These are phyloP conservation scores for Thymelicus sylvestris DNA, from an alignment of 2,888 invertebrate genomes.

Conservation along the genomic window DNA sequence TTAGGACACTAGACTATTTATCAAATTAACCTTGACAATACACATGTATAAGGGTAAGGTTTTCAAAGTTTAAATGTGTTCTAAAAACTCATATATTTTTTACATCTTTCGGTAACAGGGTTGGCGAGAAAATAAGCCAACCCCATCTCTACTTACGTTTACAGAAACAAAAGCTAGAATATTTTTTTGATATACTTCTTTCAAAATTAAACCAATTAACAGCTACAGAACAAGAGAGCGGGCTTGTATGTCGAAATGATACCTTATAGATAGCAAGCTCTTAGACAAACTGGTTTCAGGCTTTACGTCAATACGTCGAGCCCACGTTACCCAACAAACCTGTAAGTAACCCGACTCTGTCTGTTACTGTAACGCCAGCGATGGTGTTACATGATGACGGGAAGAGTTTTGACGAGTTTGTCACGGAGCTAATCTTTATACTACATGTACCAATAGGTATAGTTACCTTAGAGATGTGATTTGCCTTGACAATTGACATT, in stretches of 20 bases:
- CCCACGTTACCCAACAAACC: conserved; percentile 28
- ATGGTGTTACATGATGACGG: conserved; percentile 7
- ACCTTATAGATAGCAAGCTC: conserved; percentile 25
- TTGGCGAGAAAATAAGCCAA: too few species aligned
- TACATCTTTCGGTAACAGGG: too few species aligned
- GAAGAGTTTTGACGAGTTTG: not conserved
- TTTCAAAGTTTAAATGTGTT: too few species aligned
- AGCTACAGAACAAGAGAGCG: not conserved
- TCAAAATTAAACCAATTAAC: not conserved
- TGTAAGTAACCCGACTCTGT: conserved; percentile 26
- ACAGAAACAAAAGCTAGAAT: not conserved
- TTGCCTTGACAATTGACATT: too few species aligned
- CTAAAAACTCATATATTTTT: too few species aligned
- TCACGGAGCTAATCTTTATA: too few species aligned
- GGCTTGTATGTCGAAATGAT: conserved; percentile 23
- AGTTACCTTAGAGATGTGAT: too few species aligned
- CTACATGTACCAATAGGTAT: too few species aligned
- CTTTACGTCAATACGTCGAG: conserved; percentile 28
- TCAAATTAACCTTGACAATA: too few species aligned
- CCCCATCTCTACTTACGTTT: too few species aligned
- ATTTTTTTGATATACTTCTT: not conserved
- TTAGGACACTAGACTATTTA: too few species aligned
- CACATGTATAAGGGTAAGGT: too few species aligned
- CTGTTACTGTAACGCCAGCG: conserved; percentile 4
- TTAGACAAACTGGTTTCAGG: conserved; percentile 31